Conservation (phyloP, 2,113 vertebrate genomes). For the Hiodon tergisus region DNA sequence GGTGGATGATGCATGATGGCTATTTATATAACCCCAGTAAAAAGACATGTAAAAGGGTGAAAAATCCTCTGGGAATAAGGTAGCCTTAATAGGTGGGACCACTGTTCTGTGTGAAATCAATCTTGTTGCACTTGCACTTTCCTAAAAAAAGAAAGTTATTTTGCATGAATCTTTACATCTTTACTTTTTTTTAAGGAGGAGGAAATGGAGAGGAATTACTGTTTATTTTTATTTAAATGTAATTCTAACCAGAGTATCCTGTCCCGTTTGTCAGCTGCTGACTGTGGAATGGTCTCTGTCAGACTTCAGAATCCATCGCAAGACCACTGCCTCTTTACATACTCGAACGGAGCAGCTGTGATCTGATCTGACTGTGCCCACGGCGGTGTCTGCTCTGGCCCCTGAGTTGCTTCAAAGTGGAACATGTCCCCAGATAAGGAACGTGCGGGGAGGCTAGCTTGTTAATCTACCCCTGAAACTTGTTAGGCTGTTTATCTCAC, state of each 20-base stretch:
- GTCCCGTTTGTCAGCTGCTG: neutral
- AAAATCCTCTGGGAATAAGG: constrained; percentile 17
- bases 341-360: neutral
- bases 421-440: no score
- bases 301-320: neutral
- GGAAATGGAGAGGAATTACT: neutral
- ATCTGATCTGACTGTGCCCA: neutral
- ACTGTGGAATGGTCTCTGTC: neutral
- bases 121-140: constrained; percentile 5
- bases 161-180: constrained; percentile 1
- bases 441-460: neutral
- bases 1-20: constrained; percentile 13
- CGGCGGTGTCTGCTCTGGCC: neutral
- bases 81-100: neutral
- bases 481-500: neutral
- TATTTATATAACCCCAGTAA: constrained; percentile 26
- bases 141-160: neutral
- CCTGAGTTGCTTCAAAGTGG: no score
- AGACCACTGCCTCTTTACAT: neutral
- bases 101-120: constrained; percentile 3
- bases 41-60: constrained; percentile 12
- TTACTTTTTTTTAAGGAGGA: neutral
- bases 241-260: neutral
- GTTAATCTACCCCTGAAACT: neutral
- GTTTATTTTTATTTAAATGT: constrained; percentile 10